Percentiles rank a stretch among this genome's conserved stretches.
Conservation (phyloP, 1,140 invertebrate genomes). For the Mactra quadrangularis region DNA sequence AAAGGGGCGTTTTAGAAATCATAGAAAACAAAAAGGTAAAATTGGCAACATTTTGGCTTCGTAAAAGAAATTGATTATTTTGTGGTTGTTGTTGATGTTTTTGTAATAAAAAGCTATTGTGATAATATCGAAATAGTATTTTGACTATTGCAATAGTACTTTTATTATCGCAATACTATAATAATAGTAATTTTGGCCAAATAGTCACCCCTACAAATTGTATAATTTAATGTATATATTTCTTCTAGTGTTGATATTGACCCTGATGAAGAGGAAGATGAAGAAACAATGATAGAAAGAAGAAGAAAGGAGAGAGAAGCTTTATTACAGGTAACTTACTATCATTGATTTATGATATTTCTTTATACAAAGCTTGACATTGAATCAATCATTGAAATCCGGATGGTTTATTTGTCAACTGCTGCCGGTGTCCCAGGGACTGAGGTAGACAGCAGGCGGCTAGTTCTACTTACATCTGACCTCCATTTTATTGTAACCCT, state of each 20-base stretch:
- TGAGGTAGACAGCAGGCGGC: too few relatives aligned
- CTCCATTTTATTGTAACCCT: too few relatives aligned
- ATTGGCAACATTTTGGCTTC: too few relatives aligned
- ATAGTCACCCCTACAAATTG: not conserved
- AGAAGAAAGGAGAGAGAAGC: conserved; percentile 95
- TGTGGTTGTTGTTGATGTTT: too few relatives aligned
- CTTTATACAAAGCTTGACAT: not conserved
- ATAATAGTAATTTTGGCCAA: not conserved
- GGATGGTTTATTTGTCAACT: too few relatives aligned
- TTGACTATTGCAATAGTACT: not conserved
- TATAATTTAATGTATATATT: too few relatives aligned
- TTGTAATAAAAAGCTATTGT: not conserved
- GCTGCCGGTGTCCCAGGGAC: too few relatives aligned
- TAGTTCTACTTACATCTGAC: not conserved
- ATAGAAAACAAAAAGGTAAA: too few relatives aligned
- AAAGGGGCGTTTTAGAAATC: too few relatives aligned
- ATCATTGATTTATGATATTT: not conserved
- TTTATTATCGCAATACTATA: not conserved
- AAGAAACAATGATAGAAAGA: conserved; percentile 96
- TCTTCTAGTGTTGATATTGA: conserved; percentile 79
- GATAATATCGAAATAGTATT: not conserved
- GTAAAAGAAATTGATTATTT: too few relatives aligned
- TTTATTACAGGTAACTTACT: conserved; percentile 86
- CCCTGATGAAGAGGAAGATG: conserved; percentile 93
- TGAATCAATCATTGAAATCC: not conserved